Base-by-base conservation (phyloP, 2,797 vertebrate genomes). In the Vespertilio murinus region DNA sequence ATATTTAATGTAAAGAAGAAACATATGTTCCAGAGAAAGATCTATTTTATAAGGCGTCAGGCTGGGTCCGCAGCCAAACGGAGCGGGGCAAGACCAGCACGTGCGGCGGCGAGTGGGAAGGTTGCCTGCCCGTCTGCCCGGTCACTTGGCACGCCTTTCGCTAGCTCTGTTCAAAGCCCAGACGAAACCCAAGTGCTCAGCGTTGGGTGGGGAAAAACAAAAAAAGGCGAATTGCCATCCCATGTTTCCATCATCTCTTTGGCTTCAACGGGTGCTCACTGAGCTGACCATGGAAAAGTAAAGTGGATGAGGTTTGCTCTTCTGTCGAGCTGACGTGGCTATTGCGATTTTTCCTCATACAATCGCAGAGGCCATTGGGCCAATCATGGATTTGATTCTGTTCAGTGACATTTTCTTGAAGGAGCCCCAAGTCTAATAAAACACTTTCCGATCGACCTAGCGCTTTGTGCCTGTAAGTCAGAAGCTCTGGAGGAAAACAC, bases 381-480 rank as follows among this genome's bases (percentile, higher is more conserved):
- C 87, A 96, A n/a, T 23, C 75, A 25, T 12, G 54, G 70, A 88
- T 93, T 92, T 92, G 69, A 59, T 71, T 95, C 88, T 56, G 40
- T 33, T 90, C 30, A 64, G 6, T 64, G 79, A 23, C 35, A 20
- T 82, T 95, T 97, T 96, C 85, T 82, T 96, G 96, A 95, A 94
- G 91, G 89, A 79, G 33, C 88, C 52, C 79, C 86, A 94, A 78
- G 90, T 79, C 95, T 84, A 96, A 78, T 83, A 93, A 95, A 54
- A 96, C 91, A 80, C 45, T 86, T 97, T 97, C 93, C 81, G 45
- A 30, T 96, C 0, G 0, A 45, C 80, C 82, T 91, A 88, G 91
- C 94, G 33, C 42, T 97, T 84, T 93, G 33, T 67, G 90, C 96
- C 85, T 94, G 92, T 94, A 96, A 84, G 40, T 88, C 97, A 92